phyloP scores from a whole-genome alignment of 2,888 invertebrate genomes.

The Nephrotoma appendiculata region DNA sequence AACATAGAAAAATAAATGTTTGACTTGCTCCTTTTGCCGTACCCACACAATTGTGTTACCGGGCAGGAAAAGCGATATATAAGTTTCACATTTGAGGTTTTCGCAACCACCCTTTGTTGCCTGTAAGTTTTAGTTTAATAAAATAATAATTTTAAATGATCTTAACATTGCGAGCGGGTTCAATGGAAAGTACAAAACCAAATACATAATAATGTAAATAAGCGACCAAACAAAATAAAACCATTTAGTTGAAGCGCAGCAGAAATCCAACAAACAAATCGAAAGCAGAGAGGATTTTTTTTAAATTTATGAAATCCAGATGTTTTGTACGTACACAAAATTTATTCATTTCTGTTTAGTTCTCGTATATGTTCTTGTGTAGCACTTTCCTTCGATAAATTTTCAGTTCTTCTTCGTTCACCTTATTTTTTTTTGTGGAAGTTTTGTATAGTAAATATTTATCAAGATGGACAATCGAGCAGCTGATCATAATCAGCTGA shows the following conservation, averaged over 20 bases:
- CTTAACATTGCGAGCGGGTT: neutral
- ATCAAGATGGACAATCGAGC: slow-evolving; percentile 3
- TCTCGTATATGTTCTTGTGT: neutral
- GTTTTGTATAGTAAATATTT: neutral
- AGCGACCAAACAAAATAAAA: neutral
- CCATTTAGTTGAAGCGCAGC: neutral
- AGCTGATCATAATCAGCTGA: slow-evolving; percentile 4
- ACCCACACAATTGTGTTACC: too few species aligned
- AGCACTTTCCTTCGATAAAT: neutral
- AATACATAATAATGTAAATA: neutral
- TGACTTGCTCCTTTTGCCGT: too few species aligned
- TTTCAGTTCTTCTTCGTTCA: neutral
- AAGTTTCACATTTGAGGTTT: too few species aligned
- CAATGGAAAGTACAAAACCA: neutral
- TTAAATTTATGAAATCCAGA: neutral
- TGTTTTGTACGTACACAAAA: neutral
- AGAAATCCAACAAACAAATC: neutral
- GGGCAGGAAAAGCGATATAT: too few species aligned
- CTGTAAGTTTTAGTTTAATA: too few species aligned
- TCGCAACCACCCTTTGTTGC: too few species aligned
- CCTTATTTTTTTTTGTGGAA: neutral
- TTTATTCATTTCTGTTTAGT: neutral
- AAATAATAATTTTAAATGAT: neutral
- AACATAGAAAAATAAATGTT: too few species aligned
- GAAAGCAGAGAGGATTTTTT: neutral